Evolutionary conservation across 2,113 vertebrate species (phyloP).

Genomic region (Lonchura striata): DNA sequence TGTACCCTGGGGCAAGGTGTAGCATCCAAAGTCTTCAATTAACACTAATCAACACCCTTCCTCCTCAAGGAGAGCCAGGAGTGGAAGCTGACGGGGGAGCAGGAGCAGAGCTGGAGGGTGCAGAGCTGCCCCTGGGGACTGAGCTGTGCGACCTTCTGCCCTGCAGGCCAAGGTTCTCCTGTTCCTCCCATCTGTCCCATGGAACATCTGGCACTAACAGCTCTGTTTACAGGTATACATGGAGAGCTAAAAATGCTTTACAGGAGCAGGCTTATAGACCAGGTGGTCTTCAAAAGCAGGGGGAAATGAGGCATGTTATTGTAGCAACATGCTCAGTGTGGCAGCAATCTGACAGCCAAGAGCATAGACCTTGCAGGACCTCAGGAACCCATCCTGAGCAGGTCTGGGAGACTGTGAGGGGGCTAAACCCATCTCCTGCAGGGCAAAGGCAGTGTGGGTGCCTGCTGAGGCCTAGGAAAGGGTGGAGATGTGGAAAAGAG

Average conservation of each 20-base stretch:
- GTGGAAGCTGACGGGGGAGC: not conserved
- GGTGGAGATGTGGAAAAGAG: not conserved
- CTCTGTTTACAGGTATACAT: not conserved
- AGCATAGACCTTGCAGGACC: not conserved
- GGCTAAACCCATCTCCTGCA: not conserved
- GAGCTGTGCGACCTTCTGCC: not conserved
- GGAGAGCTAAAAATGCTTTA: not conserved
- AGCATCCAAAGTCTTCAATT: not conserved
- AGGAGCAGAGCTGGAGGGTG: not conserved
- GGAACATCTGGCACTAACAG: not conserved
- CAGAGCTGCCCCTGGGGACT: not conserved
- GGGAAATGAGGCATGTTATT: not conserved
- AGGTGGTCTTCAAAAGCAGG: accelerated
- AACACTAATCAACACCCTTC: not conserved
- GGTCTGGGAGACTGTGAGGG: not conserved
- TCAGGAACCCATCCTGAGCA: not conserved
- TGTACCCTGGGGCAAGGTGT: not conserved
- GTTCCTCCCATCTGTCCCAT: not conserved
- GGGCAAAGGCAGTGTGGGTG: not conserved
- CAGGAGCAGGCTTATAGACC: not conserved
- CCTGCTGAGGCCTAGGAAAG: not conserved
- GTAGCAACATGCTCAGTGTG: not conserved
- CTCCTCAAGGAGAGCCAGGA: not conserved
- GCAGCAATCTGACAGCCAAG: not conserved
- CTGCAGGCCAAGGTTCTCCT: not conserved